Evolutionary conservation across 23 tunicate species (phyloP), one percentile per base, ranked within the genome.

Genomic region (Botrylloides violaceus): DNA sequence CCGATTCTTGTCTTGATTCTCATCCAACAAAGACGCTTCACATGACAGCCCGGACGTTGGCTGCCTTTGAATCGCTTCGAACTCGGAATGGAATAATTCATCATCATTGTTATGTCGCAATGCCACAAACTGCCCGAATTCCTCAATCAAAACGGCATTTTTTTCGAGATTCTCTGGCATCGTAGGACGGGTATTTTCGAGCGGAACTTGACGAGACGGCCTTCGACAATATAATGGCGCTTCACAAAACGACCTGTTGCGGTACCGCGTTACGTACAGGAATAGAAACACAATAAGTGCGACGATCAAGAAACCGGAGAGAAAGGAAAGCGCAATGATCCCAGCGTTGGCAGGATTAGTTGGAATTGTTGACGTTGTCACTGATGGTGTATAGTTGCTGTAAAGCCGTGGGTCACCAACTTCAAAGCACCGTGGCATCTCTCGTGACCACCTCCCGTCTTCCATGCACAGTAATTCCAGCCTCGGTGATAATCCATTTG

Each of bases 1-100:
- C 65, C 94, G 64, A 36, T 86, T 86, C 38, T 86, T 86, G 12
- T 76, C 82, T 55, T 43, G 70, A 37, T 81, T 81, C 34, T 87
- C 87, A 12, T 35, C 34, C 55, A 71, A 34, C 29, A 7, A 66
- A 9, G 83, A 87, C 32, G 82, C 82, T 4, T 81, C 75, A 3
- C 71, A 64, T n/a, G 83, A 61, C 2, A 66, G 64, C 3, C 58
- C 74, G 3, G 32, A 22, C 7, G 36, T 31, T 3, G 53, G 48
- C 25, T 21, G 29, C 34, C 70, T 81, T 47, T 87, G 96, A 27
- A 87, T 81, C 56, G 76, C 87, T 73, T 82, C 85, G 77, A 88
- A 88, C 50, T 88, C 96, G 23, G 82, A 76, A 2, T 70, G 55
- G 65, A 88, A 88, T 32, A 27, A 30, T 29, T 74, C 77, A 62